Percentiles rank a stretch among this genome's conserved stretches.
phyloP scores from a whole-genome alignment of 2,113 vertebrate species.

The Theristicus caerulescens region DNA sequence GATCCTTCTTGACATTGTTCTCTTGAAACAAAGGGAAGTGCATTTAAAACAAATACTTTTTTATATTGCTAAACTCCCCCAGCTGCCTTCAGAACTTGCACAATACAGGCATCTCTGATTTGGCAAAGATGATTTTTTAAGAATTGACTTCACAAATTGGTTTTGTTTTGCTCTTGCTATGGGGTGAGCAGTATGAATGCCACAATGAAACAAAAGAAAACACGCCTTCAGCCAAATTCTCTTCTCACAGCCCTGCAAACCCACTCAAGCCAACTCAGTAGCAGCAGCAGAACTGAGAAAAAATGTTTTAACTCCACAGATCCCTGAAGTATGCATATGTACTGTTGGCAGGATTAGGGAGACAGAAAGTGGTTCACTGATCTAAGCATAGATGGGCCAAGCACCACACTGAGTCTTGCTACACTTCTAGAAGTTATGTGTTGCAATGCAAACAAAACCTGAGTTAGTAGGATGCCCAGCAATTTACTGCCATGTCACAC shows the following conservation, averaged over 20 bases:
- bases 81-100: not conserved
- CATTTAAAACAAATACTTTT: not conserved
- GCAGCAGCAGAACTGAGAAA: not conserved
- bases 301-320: not conserved
- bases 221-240: not conserved
- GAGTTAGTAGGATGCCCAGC: not conserved
- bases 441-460: no score
- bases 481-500: not conserved
- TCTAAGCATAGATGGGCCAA: not conserved
- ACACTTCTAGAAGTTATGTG: accelerated
- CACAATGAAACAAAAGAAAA: not conserved
- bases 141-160: not conserved
- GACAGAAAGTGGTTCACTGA: not conserved
- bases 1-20: not conserved
- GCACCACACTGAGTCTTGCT: not conserved
- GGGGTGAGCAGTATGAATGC: constrained; percentile 1
- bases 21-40: not conserved
- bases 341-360: not conserved
- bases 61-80: not conserved
- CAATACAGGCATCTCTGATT: not conserved
- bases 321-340: not conserved
- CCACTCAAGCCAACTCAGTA: not conserved
- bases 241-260: not conserved
- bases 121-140: not conserved
- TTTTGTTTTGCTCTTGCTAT: constrained; percentile 36